Evolutionary conservation across 2,797 vertebrate genomes (phyloP), one percentile per base, ranked within the genome.

Genomic region (Syngnathus rostellatus): DNA sequence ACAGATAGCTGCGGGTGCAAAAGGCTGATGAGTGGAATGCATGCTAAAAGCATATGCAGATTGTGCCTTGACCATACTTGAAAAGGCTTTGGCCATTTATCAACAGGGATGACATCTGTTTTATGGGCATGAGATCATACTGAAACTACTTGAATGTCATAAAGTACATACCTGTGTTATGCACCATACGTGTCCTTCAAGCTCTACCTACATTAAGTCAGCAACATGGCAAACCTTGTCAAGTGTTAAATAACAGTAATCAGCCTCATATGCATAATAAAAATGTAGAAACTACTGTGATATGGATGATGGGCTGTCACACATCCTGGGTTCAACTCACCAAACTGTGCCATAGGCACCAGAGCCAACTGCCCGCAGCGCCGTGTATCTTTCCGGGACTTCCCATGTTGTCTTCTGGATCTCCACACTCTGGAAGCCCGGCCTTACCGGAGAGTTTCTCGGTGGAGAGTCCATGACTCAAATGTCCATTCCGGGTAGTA

Each of bases 321-420:
- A 2, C 21, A 1, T 57, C 31, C 37, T 37, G 7, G 41, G 19
- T 61, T 14, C 69, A 31, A 83, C 91, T 90, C 75, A 93, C 92
- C 92, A 93, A 0, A 93, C 92, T 1, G 91, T 93, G 40, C 92
- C 92, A 77, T 93, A 93, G 0, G 92, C 92, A 50, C 92, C 92
- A 25, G 91, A 89, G 7, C 92, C 92, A 5, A 93, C 62, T 0
- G 89, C n/a, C 19, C 66, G 79, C 68, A 93, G 85, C n/a, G 80
- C 40, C 8, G 70, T 66, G 77, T 93, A 93, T 48, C 85, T 81
- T 6, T 78, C 68, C 37, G 90, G 90, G 48, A 92, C 74, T 37
- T 93, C 90, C 92, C 92, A 93, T 6, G 86, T 90, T 3, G 92
- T 93, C 64, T 92, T 91, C 75, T 93, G 91, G 62, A 93, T 64